Base-by-base conservation (phyloP, 1,140 invertebrate species). In the Solenopsis invicta region DNA sequence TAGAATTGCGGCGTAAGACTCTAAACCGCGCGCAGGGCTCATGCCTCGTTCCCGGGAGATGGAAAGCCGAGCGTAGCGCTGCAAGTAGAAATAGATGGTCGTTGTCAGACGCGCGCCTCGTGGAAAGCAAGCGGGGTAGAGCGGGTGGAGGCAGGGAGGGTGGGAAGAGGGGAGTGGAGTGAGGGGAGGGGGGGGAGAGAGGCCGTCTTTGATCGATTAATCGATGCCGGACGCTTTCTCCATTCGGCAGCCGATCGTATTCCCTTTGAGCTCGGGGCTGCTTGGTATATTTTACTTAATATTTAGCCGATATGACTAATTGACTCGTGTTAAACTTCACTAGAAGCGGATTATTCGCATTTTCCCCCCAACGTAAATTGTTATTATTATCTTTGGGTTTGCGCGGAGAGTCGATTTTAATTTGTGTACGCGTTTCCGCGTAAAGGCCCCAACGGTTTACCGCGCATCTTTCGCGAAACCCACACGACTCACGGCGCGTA, bases 51-150 rank as follows among this genome's bases (percentile, higher is more conserved):
- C 80, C 80, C 80, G 80, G 80, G 69, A 74, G 69, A 75, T 75
- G n/a, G 69, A 75, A 75, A 84, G 71, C 54, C 54, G 80, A 81
- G 77, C 64, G 50, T 56, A 48, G 78, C 80, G 67, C 80, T 75
- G 80, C 80, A 75, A 84, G 80, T 84, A 84, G 80, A 84, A 84
- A 84, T 84, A 84, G 80, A 84, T 54, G 45, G 80, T 48, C 80
- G 80, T 29, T 84, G 67, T 75, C 69, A 62, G 80, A 84, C 80
- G 41, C 80, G 67, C 78, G 78, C 66, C 37, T 72, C 66, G 29
- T 34, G 67, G 8, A 48, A 45, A 52, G 37, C n/a, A 37, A 61
- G n/a, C 37, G 16, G 24, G 24, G 10, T 6, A 4, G 61, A 12
- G 2, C 34, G 62, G 62, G 21, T 13, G 0, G 29, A n/a, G n/a